Evolutionary conservation across 2,888 invertebrate species (phyloP).

Genomic region (Tipula vernalis): DNA sequence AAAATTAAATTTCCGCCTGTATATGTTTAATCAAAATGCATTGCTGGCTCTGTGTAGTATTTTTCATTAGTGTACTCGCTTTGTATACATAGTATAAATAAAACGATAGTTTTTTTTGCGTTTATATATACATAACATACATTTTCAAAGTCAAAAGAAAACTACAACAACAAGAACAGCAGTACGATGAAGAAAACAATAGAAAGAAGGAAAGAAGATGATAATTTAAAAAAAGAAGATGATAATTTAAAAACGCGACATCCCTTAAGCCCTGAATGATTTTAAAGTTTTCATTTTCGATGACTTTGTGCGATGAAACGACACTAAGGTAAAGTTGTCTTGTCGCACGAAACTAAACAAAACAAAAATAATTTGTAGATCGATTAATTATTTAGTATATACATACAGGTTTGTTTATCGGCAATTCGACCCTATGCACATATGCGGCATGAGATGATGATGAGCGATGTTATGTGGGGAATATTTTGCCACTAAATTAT

Average conservation of each 20-base stretch:
- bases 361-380: not conserved
- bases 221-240: not conserved
- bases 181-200: not conserved
- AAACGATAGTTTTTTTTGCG: not conserved
- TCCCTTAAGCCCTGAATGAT: not conserved
- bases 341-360: not conserved
- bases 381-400: not conserved
- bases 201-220: not conserved
- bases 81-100: not conserved
- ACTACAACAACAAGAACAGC: not conserved
- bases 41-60: no score
- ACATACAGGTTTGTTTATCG: not conserved
- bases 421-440: not conserved
- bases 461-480: not conserved
- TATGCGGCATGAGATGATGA: not conserved
- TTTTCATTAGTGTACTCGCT: not conserved
- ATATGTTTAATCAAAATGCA: no score
- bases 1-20: no score
- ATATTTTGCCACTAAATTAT: no score
- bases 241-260: constrained; percentile 4
- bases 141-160: not conserved
- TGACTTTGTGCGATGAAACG: not conserved
- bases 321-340: not conserved
- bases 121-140: not conserved
- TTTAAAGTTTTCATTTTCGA: constrained; percentile 1